These are phyloP conservation scores for Drosophila eohydei DNA, from an alignment of 2,888 invertebrate genomes.

Conservation along the genomic window DNA sequence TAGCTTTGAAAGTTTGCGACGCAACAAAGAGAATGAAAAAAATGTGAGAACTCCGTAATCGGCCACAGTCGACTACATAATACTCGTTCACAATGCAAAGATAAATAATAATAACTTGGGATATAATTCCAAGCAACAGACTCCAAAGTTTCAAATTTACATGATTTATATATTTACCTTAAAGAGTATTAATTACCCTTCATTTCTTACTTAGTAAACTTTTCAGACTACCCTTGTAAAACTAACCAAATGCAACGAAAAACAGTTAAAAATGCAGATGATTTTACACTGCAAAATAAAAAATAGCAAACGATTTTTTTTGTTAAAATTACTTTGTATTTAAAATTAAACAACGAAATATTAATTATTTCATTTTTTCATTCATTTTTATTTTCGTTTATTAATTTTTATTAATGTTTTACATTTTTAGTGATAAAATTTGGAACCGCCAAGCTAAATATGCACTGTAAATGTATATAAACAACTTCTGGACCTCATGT, in stretches of 20 bases:
- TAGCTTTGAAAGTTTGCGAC: not conserved
- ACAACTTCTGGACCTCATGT: slow-evolving; percentile 79
- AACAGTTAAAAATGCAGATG: slow-evolving; percentile 2
- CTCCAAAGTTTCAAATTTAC: too few species aligned
- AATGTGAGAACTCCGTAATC: not conserved
- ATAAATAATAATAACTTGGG: not conserved
- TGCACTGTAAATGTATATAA: slow-evolving; percentile 58
- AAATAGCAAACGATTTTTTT: slow-evolving; percentile 11
- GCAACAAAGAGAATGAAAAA: not conserved
- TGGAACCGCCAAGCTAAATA: slow-evolving; percentile 43
- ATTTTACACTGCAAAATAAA: slow-evolving; percentile 2
- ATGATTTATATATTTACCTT: too few species aligned
- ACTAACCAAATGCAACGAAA: slow-evolving; percentile 57
- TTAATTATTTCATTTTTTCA: not conserved
- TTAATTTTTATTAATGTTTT: not conserved
- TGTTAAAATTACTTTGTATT: not conserved
- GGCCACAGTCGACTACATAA: not conserved
- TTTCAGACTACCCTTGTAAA: not conserved
- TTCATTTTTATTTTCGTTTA: not conserved
- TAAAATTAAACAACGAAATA: slow-evolving; percentile 23
- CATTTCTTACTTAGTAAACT: not conserved
- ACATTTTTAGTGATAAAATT: not conserved
- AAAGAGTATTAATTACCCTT: too few species aligned
- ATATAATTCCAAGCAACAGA: not conserved
- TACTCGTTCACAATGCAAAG: not conserved